phyloP scores from a whole-genome alignment of 2,888 invertebrate genomes.

The Palloptera scutellata region DNA sequence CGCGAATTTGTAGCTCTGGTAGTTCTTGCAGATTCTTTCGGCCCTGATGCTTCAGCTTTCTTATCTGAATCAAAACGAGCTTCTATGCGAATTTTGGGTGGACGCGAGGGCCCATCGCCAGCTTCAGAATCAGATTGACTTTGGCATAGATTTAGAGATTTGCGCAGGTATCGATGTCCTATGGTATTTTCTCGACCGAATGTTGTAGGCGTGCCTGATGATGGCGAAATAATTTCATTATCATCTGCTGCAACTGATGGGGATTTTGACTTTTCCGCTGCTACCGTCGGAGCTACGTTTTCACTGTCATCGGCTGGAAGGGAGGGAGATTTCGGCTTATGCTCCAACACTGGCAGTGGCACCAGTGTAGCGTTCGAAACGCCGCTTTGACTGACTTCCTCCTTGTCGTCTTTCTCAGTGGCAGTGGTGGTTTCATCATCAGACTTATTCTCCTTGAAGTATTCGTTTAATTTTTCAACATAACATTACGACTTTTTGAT shows the following conservation, averaged over 20 bases:
- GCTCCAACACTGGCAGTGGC: slow-evolving; percentile 1
- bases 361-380: slow-evolving; percentile 11
- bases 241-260: slow-evolving; percentile 5
- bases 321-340: background rate
- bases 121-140: slow-evolving; percentile 36
- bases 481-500: background rate
- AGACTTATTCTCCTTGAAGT: background rate
- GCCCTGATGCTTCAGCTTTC: slow-evolving; percentile 31
- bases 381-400: slow-evolving; percentile 24
- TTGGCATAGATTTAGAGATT: slow-evolving; percentile 47
- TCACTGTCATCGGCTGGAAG: slow-evolving; percentile 4
- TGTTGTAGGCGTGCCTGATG: slow-evolving; percentile 46
- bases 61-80: slow-evolving; percentile 49
- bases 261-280: slow-evolving; percentile 14
- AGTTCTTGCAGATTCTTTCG: slow-evolving; percentile 7
- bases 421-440: slow-evolving; percentile 35
- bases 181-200: slow-evolving; percentile 50
- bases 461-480: background rate
- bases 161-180: slow-evolving; percentile 47
- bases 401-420: slow-evolving; percentile 31
- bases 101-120: slow-evolving; percentile 40
- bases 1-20: slow-evolving; percentile 19
- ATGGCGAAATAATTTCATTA: slow-evolving; percentile 30
- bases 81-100: slow-evolving; percentile 49
- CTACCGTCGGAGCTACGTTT: slow-evolving; percentile 2